These are phyloP conservation scores for Danio choprae DNA, from an alignment of 2,797 vertebrate species.

Conservation along the genomic window DNA sequence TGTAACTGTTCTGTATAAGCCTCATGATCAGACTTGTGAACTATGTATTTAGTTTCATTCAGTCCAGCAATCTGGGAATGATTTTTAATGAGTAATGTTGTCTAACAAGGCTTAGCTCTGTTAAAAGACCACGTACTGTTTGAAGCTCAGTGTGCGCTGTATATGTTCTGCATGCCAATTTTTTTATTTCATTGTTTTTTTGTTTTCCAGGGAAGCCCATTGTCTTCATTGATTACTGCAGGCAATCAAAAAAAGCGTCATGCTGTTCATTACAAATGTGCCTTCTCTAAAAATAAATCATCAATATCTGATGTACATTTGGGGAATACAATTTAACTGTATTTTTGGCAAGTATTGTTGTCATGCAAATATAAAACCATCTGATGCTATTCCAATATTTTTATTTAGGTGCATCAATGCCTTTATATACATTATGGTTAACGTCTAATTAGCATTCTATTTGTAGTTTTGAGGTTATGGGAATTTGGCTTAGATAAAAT, in stretches of 20 bases:
- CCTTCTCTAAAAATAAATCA: conserved; percentile 39
- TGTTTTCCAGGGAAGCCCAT: conserved; percentile 3
- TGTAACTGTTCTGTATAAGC: background rate
- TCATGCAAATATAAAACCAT: background rate
- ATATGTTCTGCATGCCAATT: conserved; percentile 29
- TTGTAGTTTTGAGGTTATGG: conserved; percentile 16
- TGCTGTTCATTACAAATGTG: conserved; percentile 21
- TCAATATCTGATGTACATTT: background rate
- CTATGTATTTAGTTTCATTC: background rate
- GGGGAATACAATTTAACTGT: background rate
- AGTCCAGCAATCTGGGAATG: background rate
- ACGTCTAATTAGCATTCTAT: background rate
- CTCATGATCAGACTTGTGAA: background rate
- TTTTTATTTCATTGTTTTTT: conserved; percentile 32
- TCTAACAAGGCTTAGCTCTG: conserved; percentile 30
- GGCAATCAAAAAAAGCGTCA: conserved; percentile 17
- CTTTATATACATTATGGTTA: background rate
- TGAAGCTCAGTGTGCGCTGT: background rate
- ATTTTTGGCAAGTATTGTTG: background rate
- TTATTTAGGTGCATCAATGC: background rate
- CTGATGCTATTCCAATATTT: conserved; percentile 10
- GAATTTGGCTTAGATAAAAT: conserved; percentile 12
- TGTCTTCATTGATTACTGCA: conserved; percentile 18
- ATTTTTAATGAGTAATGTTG: conserved; percentile 13
- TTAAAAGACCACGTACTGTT: background rate